phyloP scores from a whole-genome alignment of 2,113 vertebrate species.

The Oostethus manadensis region DNA sequence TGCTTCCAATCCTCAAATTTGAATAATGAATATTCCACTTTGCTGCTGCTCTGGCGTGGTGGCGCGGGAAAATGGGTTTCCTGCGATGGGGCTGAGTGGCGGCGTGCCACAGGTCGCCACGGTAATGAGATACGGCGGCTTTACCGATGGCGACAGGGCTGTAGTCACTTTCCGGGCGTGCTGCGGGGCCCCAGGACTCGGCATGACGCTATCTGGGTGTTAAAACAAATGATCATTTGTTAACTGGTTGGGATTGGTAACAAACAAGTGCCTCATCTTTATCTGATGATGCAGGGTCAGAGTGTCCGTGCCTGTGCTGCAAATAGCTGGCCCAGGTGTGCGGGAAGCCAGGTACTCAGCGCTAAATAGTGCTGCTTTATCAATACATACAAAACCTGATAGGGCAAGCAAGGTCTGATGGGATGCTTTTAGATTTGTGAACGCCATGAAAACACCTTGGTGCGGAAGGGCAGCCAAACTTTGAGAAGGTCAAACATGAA shows the following conservation, averaged over 20 bases:
- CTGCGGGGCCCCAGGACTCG: conserved; percentile 45
- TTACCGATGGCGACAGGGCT: conserved; percentile 56
- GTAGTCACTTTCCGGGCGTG: conserved; percentile 60
- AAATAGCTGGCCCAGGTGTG: conserved; percentile 56
- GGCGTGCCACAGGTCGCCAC: conserved; percentile 51
- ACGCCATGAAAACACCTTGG: conserved; percentile 45
- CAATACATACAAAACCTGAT: conserved; percentile 60
- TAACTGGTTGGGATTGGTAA: conserved; percentile 52
- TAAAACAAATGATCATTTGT: conserved; percentile 67
- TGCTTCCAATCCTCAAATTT: conserved; percentile 71
- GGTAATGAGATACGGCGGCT: conserved; percentile 64
- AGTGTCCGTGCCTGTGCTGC: conserved; percentile 20
- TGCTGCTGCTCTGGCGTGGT: conserved; percentile 30
- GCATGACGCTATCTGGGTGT: conserved; percentile 28
- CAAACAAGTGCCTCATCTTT: conserved; percentile 33
- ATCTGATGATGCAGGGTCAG: conserved; percentile 43
- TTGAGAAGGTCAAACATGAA: conserved; percentile 25
- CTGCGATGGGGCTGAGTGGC: conserved; percentile 57
- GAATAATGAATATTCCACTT: conserved; percentile 71
- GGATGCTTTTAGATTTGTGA: conserved; percentile 55
- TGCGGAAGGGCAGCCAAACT: conserved; percentile 35
- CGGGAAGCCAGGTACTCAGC: conserved; percentile 47
- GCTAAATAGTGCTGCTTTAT: conserved; percentile 63
- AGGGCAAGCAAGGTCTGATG: conserved; percentile 47
- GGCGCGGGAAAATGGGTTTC: conserved; percentile 61